phyloP scores from a whole-genome alignment of 2,888 invertebrate genomes.

The Cataglyphis albicans region DNA sequence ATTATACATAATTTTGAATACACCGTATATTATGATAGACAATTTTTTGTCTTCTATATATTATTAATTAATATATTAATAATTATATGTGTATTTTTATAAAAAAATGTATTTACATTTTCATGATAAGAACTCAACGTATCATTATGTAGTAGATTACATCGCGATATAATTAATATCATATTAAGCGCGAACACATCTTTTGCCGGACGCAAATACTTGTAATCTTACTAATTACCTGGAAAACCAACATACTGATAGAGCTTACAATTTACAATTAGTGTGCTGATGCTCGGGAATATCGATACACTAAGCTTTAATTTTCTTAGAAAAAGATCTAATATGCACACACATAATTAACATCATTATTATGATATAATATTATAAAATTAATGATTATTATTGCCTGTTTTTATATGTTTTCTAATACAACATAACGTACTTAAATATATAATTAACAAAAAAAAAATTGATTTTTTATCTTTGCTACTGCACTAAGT shows the following conservation, averaged over 20 bases:
- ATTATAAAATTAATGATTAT: not conserved
- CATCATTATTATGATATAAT: not conserved
- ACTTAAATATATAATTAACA: not conserved
- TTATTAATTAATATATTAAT: not conserved
- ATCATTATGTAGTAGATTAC: not conserved
- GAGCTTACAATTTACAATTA: no score
- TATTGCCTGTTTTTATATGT: not conserved
- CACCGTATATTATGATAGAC: not conserved
- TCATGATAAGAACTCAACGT: not conserved
- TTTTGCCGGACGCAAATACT: not conserved
- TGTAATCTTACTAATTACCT: constrained; percentile 16
- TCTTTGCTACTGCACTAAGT: no score
- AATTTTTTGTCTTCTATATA: not conserved
- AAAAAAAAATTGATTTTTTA: not conserved
- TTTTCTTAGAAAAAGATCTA: constrained; percentile 53
- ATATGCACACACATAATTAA: not conserved
- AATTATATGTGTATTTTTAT: not conserved
- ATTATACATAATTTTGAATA: no score
- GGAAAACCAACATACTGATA: constrained; percentile 51
- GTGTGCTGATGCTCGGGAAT: constrained; percentile 42
- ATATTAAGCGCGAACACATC: not conserved
- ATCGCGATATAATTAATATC: constrained; percentile 3
- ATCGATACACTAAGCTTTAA: constrained; percentile 69
- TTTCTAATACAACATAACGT: not conserved
- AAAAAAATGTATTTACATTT: not conserved